Conservation (phyloP, 2,797 vertebrate species). For the Echiichthys vipera region DNA sequence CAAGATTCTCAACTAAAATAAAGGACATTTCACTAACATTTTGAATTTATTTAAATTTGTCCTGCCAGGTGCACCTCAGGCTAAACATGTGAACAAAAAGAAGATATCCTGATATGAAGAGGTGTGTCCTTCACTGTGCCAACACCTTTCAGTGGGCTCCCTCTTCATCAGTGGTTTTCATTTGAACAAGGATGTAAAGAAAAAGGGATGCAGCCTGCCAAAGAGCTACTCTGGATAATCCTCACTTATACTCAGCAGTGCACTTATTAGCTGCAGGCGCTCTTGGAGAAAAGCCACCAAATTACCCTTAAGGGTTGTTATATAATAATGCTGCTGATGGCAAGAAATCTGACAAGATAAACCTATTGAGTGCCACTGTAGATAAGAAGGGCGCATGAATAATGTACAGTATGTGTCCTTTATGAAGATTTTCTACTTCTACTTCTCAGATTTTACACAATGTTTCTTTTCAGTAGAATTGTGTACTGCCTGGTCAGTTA, state of each 20-base stretch:
- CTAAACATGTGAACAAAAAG: background rate
- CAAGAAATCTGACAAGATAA: constrained; percentile 15
- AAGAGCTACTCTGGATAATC: constrained; percentile 56
- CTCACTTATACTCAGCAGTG: constrained; percentile 38
- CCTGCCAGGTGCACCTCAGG: background rate
- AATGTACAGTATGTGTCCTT: background rate
- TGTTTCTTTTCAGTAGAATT: background rate
- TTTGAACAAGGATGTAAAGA: constrained; percentile 44
- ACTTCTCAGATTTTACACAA: background rate
- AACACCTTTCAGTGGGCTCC: constrained; percentile 3
- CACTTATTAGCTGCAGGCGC: constrained; percentile 31
- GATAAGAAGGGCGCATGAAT: background rate
- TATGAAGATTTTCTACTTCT: background rate
- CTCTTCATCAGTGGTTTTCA: constrained; percentile 23
- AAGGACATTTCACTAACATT: too few relatives aligned
- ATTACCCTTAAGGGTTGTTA: background rate
- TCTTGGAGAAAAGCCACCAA: constrained; percentile 29
- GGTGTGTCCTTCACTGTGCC: constrained; percentile 31
- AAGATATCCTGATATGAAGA: constrained; percentile 1
- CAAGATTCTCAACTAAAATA: too few relatives aligned
- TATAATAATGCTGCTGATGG: constrained; percentile 3
- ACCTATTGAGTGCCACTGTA: background rate
- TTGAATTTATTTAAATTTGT: background rate
- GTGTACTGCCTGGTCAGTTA: background rate
- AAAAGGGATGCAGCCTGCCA: constrained; percentile 36